A percentile compares a stretch with the other conserved stretches of the same genome.
Conservation (phyloP, 2,888 invertebrate species). For the Adineta ricciae region DNA sequence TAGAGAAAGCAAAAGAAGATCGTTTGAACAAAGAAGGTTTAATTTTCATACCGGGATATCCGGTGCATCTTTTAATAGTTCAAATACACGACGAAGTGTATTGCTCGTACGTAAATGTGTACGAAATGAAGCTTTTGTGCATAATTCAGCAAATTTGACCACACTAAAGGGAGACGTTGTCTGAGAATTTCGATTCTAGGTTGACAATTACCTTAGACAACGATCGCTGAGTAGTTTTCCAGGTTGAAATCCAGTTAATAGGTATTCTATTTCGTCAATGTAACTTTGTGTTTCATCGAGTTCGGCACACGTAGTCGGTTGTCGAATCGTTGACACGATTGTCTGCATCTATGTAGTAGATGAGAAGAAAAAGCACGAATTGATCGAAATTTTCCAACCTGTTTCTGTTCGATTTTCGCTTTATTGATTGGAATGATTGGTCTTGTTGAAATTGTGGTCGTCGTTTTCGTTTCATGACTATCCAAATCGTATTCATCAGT, state of each 20-base stretch:
- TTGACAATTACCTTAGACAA: neutral
- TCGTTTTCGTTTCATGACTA: neutral
- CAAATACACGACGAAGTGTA: neutral
- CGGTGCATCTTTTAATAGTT: neutral
- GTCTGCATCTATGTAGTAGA: neutral
- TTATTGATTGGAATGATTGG: neutral
- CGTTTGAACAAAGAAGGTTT: neutral
- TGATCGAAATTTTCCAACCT: neutral
- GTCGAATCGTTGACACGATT: neutral
- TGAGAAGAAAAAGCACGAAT: too few species aligned
- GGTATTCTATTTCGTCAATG: neutral
- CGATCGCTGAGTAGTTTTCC: neutral
- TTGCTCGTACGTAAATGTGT: neutral
- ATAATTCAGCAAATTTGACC: neutral
- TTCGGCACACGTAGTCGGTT: constrained; percentile 3
- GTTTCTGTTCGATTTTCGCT: neutral
- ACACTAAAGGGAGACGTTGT: neutral
- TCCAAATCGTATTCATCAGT: neutral
- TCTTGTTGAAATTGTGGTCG: neutral
- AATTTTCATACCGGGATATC: neutral
- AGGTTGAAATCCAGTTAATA: neutral
- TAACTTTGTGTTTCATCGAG: constrained; percentile 17
- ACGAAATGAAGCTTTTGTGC: neutral
- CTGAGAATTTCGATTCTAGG: too few species aligned
- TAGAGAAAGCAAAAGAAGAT: neutral